Evolutionary conservation across 2,888 invertebrate genomes (phyloP).

Genomic region (Phyllotreta striolata): DNA sequence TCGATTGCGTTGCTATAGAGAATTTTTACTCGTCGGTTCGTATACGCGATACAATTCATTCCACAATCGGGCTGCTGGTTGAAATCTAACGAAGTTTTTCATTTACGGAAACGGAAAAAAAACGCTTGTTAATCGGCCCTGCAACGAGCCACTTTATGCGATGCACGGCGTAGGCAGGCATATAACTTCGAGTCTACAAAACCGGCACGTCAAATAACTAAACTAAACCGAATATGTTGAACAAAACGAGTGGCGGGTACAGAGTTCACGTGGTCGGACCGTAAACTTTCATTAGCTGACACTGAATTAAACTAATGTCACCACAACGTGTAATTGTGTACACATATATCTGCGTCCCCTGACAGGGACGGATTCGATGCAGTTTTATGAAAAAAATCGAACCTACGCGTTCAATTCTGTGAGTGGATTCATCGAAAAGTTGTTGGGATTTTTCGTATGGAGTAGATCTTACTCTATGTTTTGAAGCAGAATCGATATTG

Average conservation of each 20-base stretch:
- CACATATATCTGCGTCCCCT: constrained; percentile 53
- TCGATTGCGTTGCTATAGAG: too few relatives aligned
- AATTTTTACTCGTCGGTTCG: too few relatives aligned
- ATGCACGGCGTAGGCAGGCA: constrained; percentile 42
- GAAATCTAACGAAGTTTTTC: background rate
- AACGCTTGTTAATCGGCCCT: constrained; percentile 22
- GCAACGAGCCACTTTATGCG: constrained; percentile 32
- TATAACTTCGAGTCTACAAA: constrained; percentile 49
- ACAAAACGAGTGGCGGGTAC: constrained; percentile 33
- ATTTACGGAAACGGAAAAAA: background rate
- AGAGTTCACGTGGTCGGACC: constrained; percentile 54
- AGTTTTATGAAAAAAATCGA: background rate
- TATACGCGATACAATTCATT: too few relatives aligned
- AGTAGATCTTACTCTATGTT: too few relatives aligned
- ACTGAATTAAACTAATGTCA: constrained; percentile 62
- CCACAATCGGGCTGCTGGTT: too few relatives aligned
- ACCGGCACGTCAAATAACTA: constrained; percentile 45
- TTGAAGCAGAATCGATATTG: background rate
- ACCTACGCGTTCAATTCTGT: background rate
- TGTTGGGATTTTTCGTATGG: too few relatives aligned
- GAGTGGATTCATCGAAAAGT: too few relatives aligned
- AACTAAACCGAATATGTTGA: constrained; percentile 46
- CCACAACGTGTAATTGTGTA: constrained; percentile 61
- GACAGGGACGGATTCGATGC: constrained; percentile 30
- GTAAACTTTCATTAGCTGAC: constrained; percentile 62